Conservation (phyloP, 92 coral and sea anemone species). For the Nematostella vectensis region DNA sequence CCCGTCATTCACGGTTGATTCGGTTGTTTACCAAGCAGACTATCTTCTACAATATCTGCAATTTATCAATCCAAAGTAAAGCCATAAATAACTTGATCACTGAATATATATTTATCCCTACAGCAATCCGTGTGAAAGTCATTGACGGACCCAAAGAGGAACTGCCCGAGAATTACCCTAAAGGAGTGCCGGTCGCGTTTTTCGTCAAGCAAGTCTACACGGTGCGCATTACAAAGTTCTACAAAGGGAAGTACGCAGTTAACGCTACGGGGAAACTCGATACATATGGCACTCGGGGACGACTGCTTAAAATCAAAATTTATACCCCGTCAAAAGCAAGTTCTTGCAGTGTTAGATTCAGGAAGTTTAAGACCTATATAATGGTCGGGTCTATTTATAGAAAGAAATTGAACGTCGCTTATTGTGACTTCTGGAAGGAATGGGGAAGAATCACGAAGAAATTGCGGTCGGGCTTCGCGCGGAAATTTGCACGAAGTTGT, state of each 20-base stretch:
- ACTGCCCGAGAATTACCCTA: constrained; percentile 39
- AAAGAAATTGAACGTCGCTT: constrained; percentile 54
- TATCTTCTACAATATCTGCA: no score
- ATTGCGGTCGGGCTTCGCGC: constrained; percentile 69
- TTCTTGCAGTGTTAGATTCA: constrained; percentile 57
- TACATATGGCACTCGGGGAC: constrained; percentile 32
- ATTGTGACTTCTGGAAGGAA: constrained; percentile 66
- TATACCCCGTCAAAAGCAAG: constrained; percentile 66
- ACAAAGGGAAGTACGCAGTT: constrained; percentile 58
- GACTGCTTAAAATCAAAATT: constrained; percentile 35
- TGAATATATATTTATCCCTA: no score
- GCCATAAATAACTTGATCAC: no score
- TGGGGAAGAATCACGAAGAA: constrained; percentile 73
- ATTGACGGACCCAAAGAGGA: constrained; percentile 45
- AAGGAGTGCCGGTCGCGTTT: constrained; percentile 39
- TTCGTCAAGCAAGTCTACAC: constrained; percentile 74
- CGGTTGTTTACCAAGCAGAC: no score
- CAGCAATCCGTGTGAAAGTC: constrained; percentile 80
- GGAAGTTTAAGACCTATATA: constrained; percentile 55
- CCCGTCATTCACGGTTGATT: no score
- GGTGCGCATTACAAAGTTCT: constrained; percentile 74
- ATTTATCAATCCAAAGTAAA: no score
- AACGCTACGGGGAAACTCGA: constrained; percentile 21
- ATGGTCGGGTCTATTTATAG: constrained; percentile 68
- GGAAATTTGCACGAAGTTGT: constrained; percentile 74